A percentile compares a stretch with the other conserved stretches of the same genome.
These are phyloP conservation scores for Drosophila nr. perissopoda DNA, from an alignment of 2,888 invertebrate species.

Conservation along the genomic window DNA sequence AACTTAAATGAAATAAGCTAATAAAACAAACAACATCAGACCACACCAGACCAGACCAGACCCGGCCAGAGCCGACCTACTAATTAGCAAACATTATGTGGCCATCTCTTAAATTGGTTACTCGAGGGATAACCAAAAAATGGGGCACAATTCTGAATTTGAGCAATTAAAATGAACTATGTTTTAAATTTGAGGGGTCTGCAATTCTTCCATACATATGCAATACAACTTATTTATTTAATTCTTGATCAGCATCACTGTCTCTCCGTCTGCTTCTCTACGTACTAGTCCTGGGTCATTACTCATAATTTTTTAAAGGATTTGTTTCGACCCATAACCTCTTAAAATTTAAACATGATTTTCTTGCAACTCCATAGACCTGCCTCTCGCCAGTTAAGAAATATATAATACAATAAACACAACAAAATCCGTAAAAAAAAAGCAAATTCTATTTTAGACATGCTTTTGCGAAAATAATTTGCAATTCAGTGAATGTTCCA, in stretches of 20 bases:
- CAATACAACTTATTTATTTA: not conserved
- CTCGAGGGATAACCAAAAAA: not conserved
- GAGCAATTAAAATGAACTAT: not conserved
- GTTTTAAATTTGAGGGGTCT: not conserved
- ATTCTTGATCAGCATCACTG: not conserved
- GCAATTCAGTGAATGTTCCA: not conserved
- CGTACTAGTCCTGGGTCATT: not conserved
- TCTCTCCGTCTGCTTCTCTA: not conserved
- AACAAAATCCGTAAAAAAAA: not conserved
- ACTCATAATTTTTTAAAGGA: not conserved
- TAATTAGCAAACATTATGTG: conserved; percentile 50
- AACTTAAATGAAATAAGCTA: conserved; percentile 64
- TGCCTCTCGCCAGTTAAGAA: not conserved
- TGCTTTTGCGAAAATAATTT: not conserved
- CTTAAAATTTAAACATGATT: not conserved
- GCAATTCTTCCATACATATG: not conserved
- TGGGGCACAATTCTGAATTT: not conserved
- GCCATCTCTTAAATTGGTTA: not conserved
- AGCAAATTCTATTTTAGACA: not conserved
- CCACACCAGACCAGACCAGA: conserved; percentile 15
- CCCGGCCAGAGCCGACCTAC: not conserved
- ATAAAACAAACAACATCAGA: conserved; percentile 46
- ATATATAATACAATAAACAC: no score
- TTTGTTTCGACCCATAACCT: not conserved
- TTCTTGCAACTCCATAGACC: not conserved